These are phyloP conservation scores for Grallaria varia DNA, from an alignment of 2,113 vertebrate species.

Conservation along the genomic window DNA sequence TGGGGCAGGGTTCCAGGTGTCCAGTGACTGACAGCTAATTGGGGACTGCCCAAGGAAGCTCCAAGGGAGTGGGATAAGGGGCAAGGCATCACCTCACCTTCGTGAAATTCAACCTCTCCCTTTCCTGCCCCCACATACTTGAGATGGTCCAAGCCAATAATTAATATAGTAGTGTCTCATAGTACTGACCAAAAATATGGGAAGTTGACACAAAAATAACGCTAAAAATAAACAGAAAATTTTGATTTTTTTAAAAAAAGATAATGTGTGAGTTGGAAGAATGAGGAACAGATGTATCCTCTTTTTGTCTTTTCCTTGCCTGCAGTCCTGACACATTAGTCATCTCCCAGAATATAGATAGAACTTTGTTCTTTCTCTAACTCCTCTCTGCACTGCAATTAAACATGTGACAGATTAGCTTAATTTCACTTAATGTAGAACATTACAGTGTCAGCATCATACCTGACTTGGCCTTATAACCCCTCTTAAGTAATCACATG, in stretches of 20 bases:
- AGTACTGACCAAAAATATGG: neutral
- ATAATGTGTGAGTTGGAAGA: neutral
- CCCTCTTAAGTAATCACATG: neutral
- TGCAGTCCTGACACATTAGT: neutral
- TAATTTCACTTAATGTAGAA: neutral
- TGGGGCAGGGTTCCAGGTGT: neutral
- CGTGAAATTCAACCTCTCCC: neutral
- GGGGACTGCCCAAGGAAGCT: neutral
- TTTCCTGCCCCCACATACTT: neutral
- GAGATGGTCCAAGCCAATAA: neutral
- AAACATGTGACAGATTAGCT: neutral
- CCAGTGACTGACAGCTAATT: neutral
- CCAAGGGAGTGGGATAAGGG: neutral
- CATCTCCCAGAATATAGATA: neutral
- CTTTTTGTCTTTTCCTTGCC: neutral
- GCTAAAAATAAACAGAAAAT: neutral
- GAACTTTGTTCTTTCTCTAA: neutral
- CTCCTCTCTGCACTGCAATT: neutral
- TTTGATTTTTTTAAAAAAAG: neutral
- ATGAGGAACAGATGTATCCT: neutral
- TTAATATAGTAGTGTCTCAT: neutral
- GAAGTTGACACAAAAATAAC: neutral
- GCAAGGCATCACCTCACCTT: neutral
- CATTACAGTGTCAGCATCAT: neutral
- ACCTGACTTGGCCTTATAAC: neutral